Base-by-base conservation (phyloP, 2,113 vertebrate species). In the Ranitomeya variabilis region DNA sequence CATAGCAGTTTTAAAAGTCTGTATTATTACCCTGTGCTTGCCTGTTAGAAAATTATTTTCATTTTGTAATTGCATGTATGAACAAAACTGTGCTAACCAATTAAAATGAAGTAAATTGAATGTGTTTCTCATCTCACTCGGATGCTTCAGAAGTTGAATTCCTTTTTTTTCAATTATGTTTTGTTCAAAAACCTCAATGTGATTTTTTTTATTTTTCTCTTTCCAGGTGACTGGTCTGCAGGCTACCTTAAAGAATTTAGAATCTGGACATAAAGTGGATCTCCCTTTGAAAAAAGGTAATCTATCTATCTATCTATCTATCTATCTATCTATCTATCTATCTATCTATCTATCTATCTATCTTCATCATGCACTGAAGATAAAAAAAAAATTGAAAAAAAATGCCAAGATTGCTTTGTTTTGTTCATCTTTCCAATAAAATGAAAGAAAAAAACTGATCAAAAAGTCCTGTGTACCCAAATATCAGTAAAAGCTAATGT, bases 211-310 rank as follows among this genome's bases (percentile, higher is more conserved):
- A 67, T 31, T 82, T 16, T 60, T 51, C 89, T 54, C 7, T 57
- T 90, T 91, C 83, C 77, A 96, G 92, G 88, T 93, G 88, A 91
- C 89, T 90, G 91, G 88, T 54, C 91, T 95, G 87, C 91, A 93
- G 69, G 90, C 92, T 76, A 86, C 89, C 0, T 59, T 95, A 12
- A 89, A 64, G 73, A 91, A 52, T 13, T 8, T 93, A 18, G 90
- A 95, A n/a, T 86, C 55, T 0, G 89, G 74, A 13, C 21, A 4
- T 59, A 60, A 4, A 59, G n/a, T 81, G 74, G 76, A 74, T 16
- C 11, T 71, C 80, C 74, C 91, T 89, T 45, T 90, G 85, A 89
- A 84, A 73, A 92, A 89, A 94, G 95, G 96, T 96, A 85, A n/a
- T 19, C 0, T 21, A 45, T 82, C 14, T 45, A 0, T 45, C 2